A percentile compares a stretch with the other conserved stretches of the same genome.
Evolutionary conservation across 2,113 vertebrate species (phyloP).

Genomic region (Chloebia gouldiae): DNA sequence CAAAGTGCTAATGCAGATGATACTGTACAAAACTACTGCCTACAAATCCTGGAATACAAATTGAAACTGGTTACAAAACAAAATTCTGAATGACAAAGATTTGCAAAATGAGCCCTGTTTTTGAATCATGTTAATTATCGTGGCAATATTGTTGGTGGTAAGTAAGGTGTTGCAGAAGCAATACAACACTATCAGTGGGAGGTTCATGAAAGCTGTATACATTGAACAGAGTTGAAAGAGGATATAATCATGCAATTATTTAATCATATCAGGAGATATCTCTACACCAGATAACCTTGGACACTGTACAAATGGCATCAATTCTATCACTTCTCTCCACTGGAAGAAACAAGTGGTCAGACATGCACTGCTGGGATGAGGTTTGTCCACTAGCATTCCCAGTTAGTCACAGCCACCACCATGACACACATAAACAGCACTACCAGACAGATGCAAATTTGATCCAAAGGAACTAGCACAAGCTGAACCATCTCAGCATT

Average conservation of each 20-base stretch:
- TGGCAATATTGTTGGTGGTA: neutral
- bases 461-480: neutral
- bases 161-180: neutral
- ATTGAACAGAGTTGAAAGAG: neutral
- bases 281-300: neutral
- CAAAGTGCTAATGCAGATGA: neutral
- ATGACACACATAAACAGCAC: neutral
- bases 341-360: neutral
- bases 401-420: neutral
- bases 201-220: neutral
- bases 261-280: neutral
- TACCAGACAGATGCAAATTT: neutral
- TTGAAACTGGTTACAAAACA: neutral
- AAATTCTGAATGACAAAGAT: conserved; percentile 9
- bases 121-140: neutral
- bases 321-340: neutral
- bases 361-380: neutral
- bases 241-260: neutral
- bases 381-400: neutral
- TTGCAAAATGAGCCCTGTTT: neutral
- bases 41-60: neutral
- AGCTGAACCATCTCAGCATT: neutral
- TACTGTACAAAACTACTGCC: neutral
- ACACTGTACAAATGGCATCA: neutral
- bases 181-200: neutral